A percentile compares a stretch with the other conserved stretches of the same genome.
Evolutionary conservation across 2,113 vertebrate species (phyloP).

Genomic region (Hipposideros armiger): DNA sequence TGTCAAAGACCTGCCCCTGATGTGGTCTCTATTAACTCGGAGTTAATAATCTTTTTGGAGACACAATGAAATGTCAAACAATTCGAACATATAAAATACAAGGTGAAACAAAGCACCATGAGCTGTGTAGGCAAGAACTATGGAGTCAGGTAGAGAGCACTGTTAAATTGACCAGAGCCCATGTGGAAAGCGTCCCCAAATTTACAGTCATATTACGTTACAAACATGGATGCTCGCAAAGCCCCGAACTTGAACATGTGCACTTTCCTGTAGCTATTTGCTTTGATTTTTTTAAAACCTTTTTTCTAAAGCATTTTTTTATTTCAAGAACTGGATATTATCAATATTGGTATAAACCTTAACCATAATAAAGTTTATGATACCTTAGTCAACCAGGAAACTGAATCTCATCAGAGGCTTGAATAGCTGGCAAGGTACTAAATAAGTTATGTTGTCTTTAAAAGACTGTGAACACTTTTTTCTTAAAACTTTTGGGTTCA

Average conservation of each 20-base stretch:
- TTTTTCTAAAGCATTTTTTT: neutral
- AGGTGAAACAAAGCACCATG: neutral
- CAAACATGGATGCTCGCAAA: neutral
- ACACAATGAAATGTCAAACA: neutral
- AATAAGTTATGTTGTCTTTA: neutral
- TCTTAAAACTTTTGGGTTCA: neutral
- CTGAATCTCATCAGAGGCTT: constrained; percentile 42
- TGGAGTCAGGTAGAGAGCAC: neutral
- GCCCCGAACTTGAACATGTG: neutral
- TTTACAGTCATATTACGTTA: neutral
- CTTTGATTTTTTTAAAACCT: neutral
- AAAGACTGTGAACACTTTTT: neutral
- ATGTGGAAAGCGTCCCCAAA: too few relatives aligned
- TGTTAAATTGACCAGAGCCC: neutral
- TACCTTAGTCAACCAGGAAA: constrained; percentile 68
- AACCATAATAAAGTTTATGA: neutral
- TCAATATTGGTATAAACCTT: neutral
- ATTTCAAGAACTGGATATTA: neutral
- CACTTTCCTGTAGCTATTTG: neutral
- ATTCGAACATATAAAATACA: neutral
- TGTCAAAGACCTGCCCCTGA: neutral
- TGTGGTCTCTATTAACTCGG: neutral
- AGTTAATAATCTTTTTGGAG: neutral
- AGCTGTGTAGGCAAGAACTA: too few relatives aligned
- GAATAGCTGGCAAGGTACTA: constrained; percentile 70